These are phyloP conservation scores for Drosophila malerkotliana DNA, from an alignment of 1,140 invertebrate species.

Conservation along the genomic window DNA sequence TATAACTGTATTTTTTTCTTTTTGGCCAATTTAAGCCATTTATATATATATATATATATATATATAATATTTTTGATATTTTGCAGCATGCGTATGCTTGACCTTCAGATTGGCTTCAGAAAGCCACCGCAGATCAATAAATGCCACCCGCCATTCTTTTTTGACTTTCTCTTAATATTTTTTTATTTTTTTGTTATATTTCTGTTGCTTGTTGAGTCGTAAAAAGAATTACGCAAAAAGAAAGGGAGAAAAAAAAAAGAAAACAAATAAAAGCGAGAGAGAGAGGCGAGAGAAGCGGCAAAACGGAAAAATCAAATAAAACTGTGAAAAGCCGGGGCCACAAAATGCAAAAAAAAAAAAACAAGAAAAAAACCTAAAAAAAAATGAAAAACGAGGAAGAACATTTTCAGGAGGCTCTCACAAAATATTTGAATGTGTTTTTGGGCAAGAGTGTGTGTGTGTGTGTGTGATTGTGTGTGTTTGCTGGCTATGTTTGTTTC, in stretches of 20 bases:
- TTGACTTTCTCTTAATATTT: constrained; percentile 10
- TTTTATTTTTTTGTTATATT: constrained; percentile 44
- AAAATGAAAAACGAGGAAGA: constrained; percentile 13
- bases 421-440: constrained; percentile 15
- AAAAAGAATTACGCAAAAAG: constrained; percentile 73
- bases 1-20: constrained; percentile 31
- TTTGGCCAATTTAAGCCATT: background rate
- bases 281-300: constrained; percentile 18
- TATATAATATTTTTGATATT: background rate
- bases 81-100: constrained; percentile 64
- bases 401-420: constrained; percentile 23
- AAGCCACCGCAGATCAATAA: constrained; percentile 68
- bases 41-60: no score
- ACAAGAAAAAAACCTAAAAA: background rate
- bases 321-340: constrained; percentile 56
- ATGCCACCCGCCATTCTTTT: constrained; percentile 14
- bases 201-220: constrained; percentile 77
- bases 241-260: constrained; percentile 31
- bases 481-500: constrained; percentile 57
- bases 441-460: constrained; percentile 12
- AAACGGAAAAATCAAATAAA: constrained; percentile 56
- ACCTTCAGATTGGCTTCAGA: constrained; percentile 75
- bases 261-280: constrained; percentile 50
- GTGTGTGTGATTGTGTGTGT: constrained; percentile 10
- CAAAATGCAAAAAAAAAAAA: constrained; percentile 33